Base-by-base conservation (phyloP, 2,888 invertebrate genomes). In the Mesorhabditis spiculigera region DNA sequence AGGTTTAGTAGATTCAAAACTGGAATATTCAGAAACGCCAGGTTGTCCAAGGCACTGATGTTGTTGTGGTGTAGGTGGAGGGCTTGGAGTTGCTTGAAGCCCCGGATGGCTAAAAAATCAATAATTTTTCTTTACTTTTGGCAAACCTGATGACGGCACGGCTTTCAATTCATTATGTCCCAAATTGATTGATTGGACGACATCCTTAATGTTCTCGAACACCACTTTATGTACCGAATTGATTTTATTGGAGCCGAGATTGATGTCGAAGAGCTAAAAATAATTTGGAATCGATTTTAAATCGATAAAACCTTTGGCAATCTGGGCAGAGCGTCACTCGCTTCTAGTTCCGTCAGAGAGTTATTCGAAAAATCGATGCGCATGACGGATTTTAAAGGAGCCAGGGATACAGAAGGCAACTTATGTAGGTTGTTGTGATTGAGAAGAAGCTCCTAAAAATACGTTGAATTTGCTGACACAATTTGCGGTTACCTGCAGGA, bases 311-410 rank as follows among this genome's bases (percentile, higher is more conserved):
- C 85, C 76, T 86, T 86, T 16, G 81, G 78, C 45, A 84, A 68
- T 67, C 76, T 71, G 5, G 82, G 81, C 62, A 86, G 72, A 10
- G 78, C 76, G 62, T 81, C 74, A 4, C 76, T 72, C 66, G 75
- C 76, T 4, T 71, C 71, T 43, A 86, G 72, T 64, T 85, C 81
- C 4, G 66, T 74, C 67, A 86, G 85, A 4, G 73, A 73, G 69
- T 86, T 86, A 76, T 84, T 83, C 43, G 83, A 82, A 42, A 86
- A 68, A 68, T 86, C 84, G 43, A 86, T 71, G 28, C 76, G 69
- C 4, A 82, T 67, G 41, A 28, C 28, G 28, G 28, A 28, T 28
- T 28, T 28, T 28, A 28, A 28, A 41, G 72, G 73, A 8, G 73
- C 68, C 0, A 86, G 68, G 5, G 85, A 79, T 42, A 61, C 73